Evolutionary conservation across 2,113 vertebrate genomes (phyloP).

Genomic region (Marmota flaviventris): DNA sequence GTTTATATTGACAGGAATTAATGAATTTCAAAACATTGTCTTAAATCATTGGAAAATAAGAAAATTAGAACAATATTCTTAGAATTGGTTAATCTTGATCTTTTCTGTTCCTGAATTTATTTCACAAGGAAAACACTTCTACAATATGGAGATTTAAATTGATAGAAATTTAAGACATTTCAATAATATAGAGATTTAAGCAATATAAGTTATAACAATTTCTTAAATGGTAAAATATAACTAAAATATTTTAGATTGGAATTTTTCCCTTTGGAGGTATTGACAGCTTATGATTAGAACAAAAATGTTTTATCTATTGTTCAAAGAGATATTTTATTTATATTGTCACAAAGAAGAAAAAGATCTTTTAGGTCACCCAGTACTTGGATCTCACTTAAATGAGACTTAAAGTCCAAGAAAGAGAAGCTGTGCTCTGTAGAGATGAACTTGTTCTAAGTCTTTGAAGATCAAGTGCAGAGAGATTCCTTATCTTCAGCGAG

Average conservation of each 20-base stretch:
- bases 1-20: constrained; percentile 34
- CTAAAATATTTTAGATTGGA: background rate
- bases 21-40: background rate
- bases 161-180: background rate
- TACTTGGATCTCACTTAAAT: background rate
- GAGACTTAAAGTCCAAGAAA: background rate
- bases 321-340: constrained; percentile 45
- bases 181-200: background rate
- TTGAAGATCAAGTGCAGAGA: background rate
- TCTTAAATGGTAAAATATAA: background rate
- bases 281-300: constrained; percentile 11
- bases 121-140: constrained; percentile 48
- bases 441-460: background rate
- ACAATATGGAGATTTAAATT: background rate
- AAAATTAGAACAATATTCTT: constrained; percentile 12
- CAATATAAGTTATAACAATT: constrained; percentile 26
- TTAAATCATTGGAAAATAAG: constrained; percentile 46
- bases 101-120: constrained; percentile 28
- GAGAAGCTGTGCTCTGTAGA: background rate
- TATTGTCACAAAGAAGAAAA: background rate
- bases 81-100: background rate
- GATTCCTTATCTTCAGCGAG: background rate
- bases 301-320: constrained; percentile 3
- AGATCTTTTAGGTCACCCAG: background rate
- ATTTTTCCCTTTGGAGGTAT: background rate